A percentile compares a stretch with the other conserved stretches of the same genome.
These are phyloP conservation scores for Gnathonemus echidnorhynchus DNA, from an alignment of 2,113 vertebrate species.

Conservation along the genomic window DNA sequence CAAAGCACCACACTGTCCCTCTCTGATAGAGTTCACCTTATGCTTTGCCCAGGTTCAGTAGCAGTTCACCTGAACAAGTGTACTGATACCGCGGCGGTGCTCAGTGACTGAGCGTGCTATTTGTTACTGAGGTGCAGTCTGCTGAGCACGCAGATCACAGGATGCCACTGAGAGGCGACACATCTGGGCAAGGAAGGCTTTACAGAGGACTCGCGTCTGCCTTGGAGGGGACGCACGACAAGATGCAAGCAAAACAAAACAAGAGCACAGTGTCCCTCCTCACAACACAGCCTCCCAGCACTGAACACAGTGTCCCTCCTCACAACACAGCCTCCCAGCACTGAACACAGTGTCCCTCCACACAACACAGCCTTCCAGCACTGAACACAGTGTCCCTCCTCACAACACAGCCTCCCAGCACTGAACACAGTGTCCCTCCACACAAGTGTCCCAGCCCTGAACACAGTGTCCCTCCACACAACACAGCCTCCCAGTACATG, in stretches of 20 bases:
- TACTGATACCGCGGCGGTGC: neutral
- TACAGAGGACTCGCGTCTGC: neutral
- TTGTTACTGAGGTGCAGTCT: neutral
- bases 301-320: neutral
- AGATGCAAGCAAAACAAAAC: neutral
- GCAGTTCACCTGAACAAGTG: neutral
- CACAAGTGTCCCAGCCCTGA: too few species aligned
- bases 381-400: too few species aligned
- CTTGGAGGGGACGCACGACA: neutral
- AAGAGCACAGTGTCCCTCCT: neutral
- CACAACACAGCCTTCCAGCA: neutral
- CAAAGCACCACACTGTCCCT: neutral
- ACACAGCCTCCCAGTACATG: too few species aligned
- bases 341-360: too few species aligned
- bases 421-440: too few species aligned
- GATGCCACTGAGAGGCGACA: neutral
- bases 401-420: too few species aligned
- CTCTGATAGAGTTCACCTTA: neutral
- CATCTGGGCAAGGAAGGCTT: neutral
- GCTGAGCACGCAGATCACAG: neutral
- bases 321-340: too few species aligned
- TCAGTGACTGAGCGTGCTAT: neutral
- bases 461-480: neutral
- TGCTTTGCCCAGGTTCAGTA: neutral
- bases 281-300: too few species aligned